A percentile compares a stretch with the other conserved stretches of the same genome.
Evolutionary conservation across 2,888 invertebrate genomes (phyloP).

Genomic region (Nephrotoma appendiculata): DNA sequence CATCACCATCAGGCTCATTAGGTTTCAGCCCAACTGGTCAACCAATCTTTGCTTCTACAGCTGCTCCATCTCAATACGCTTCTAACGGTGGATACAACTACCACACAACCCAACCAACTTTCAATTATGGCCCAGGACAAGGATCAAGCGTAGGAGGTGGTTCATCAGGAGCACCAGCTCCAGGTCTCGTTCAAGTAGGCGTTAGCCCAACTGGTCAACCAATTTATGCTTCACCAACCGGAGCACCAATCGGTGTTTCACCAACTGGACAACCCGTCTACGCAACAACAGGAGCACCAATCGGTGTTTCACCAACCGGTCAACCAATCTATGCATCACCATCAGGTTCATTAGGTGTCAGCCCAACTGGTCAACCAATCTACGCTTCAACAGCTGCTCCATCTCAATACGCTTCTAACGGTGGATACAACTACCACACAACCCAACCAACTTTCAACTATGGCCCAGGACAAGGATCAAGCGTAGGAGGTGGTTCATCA

Average conservation of each 20-base stretch:
- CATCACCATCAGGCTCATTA: not conserved
- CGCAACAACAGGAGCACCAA: not conserved
- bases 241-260: not conserved
- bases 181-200: not conserved
- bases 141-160: not conserved
- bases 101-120: not conserved
- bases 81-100: not conserved
- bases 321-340: not conserved
- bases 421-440: not conserved
- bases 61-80: not conserved
- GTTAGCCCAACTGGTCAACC: not conserved
- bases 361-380: not conserved
- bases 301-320: conserved; percentile 3
- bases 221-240: not conserved
- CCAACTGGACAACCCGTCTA: conserved; percentile 2
- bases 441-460: no score
- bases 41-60: not conserved
- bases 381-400: not conserved
- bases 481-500: not conserved
- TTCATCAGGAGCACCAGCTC: no score
- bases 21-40: not conserved
- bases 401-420: not conserved
- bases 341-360: not conserved
- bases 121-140: not conserved
- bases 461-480: not conserved